Evolutionary conservation across 2,113 vertebrate genomes (phyloP).

Genomic region (Pelvicachromis taeniatus): DNA sequence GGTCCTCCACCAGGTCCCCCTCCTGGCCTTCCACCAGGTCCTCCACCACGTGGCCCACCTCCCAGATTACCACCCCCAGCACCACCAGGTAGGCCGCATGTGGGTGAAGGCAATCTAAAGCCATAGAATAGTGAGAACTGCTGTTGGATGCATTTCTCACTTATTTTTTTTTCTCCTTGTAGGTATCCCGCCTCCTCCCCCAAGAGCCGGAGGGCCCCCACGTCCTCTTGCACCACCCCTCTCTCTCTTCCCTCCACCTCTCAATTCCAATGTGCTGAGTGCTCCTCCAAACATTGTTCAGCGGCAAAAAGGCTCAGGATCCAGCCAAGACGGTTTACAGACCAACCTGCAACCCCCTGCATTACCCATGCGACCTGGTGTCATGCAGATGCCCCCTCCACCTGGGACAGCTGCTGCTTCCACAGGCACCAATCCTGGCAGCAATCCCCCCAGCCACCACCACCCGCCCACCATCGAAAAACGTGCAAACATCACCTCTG

Average conservation of each 20-base stretch:
- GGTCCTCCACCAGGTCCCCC: constrained; percentile 93
- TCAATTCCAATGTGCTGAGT: constrained; percentile 87
- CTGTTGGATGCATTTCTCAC: neutral
- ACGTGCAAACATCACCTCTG: constrained; percentile 71
- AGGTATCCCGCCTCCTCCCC: constrained; percentile 96
- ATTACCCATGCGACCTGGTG: constrained; percentile 63
- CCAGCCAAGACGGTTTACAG: constrained; percentile 57
- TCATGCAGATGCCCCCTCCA: constrained; percentile 76
- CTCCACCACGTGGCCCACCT: constrained; percentile 93
- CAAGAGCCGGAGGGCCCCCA: constrained; percentile 81
- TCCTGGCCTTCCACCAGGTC: constrained; percentile 91
- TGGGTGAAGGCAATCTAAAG: neutral
- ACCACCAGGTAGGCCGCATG: constrained; percentile 82
- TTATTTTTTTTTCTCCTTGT: neutral
- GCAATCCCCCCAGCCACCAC: constrained; percentile 49
- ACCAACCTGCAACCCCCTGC: constrained; percentile 61
- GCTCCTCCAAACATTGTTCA: constrained; percentile 92
- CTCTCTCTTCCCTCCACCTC: constrained; percentile 87
- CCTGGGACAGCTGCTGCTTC: constrained; percentile 65
- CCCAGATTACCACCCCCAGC: constrained; percentile 91
- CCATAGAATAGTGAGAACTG: neutral
- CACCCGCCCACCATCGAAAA: constrained; percentile 77
- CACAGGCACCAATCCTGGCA: neutral
- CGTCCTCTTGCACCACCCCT: constrained; percentile 81
- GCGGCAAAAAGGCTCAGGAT: constrained; percentile 85